Base-by-base conservation (phyloP, 1,140 invertebrate genomes). In the Delia radicum region DNA sequence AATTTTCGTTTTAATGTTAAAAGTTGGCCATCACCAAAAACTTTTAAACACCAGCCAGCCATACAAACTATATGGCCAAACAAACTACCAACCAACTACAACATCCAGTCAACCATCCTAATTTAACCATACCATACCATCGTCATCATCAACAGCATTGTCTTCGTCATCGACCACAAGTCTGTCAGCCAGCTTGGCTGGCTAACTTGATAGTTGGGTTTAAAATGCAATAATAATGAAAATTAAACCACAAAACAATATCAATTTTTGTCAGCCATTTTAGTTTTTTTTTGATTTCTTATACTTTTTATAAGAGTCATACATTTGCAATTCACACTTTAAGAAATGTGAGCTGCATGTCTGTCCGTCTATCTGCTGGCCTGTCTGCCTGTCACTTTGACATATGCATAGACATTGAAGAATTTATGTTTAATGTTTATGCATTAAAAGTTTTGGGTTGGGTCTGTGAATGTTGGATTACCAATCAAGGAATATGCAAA, bases 231-330 rank as follows among this genome's bases (percentile, higher is more conserved):
- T 10, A 69, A 69, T 69, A 69, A 69, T 37, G 29, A 31, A 31
- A 55, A 69, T 33, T 69, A 69, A 69, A 37, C 65, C 65, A 33
- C 65, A 69, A 69, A 33, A 33, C n/a, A 69, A 21, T 69, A 21
- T 69, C 65, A 69, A 69, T 69, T 69, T 33, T 69, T 69, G 65
- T 69, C 65, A 69, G 65, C 65, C 65, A 69, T 69, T 69, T 69
- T 69, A 33, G 27, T 69, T 69, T 69, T 31, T 33, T 69, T 55
- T 55, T 55, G 48, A 8, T 55, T n/a, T 21, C 6, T 18, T 7
- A 6, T 55, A 18, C 18, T 42, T 42, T 33, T 42, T 15, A 13
- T 42, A 10, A 15, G 18, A 55, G n/a, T 8, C 1, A n/a, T 18
- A 55, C 48, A 69, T 69, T 69, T 69, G 65, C 65, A 69, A 69